These are phyloP conservation scores for Epinotia ramella DNA, from an alignment of 2,888 invertebrate genomes.

Conservation along the genomic window DNA sequence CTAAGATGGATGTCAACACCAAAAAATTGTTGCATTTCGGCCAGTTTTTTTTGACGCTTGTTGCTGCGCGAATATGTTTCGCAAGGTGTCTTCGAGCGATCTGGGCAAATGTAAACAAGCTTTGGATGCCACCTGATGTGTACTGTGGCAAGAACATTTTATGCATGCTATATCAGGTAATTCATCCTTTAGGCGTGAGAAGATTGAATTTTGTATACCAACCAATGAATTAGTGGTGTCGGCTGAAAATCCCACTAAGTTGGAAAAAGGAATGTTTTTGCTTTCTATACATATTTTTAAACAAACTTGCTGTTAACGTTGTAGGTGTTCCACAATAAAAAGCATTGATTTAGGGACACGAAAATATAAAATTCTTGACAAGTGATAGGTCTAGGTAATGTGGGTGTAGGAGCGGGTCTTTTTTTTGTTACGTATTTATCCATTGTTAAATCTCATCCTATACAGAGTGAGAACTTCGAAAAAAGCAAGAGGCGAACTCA, in stretches of 20 bases:
- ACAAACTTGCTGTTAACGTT: too few species aligned
- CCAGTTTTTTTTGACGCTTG: conserved; percentile 8
- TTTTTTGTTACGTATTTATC: conserved; percentile 2
- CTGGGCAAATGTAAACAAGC: conserved; percentile 9
- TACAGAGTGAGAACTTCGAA: too few species aligned
- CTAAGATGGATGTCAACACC: conserved; percentile 14
- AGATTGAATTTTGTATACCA: conserved; percentile 14
- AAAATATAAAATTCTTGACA: too few species aligned
- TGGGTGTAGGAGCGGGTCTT: conserved; percentile 1
- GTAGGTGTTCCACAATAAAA: too few species aligned
- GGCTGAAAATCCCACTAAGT: conserved; percentile 18
- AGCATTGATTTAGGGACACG: too few species aligned
- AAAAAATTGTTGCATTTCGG: conserved; percentile 11
- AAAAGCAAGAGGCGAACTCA: too few species aligned
- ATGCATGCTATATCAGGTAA: conserved; percentile 5
- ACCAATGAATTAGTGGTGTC: conserved; percentile 30
- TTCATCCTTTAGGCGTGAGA: conserved; percentile 14
- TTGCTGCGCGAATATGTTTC: conserved; percentile 5
- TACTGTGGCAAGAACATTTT: conserved; percentile 24
- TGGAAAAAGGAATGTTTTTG: conserved; percentile 13
- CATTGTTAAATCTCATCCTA: not conserved
- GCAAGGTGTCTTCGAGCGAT: conserved; percentile 14
- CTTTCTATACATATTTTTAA: conserved; percentile 16
- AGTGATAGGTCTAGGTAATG: not conserved
- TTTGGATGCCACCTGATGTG: conserved; percentile 25